phyloP scores from a whole-genome alignment of 2,797 vertebrate genomes.

The Macrochelys suwanniensis region DNA sequence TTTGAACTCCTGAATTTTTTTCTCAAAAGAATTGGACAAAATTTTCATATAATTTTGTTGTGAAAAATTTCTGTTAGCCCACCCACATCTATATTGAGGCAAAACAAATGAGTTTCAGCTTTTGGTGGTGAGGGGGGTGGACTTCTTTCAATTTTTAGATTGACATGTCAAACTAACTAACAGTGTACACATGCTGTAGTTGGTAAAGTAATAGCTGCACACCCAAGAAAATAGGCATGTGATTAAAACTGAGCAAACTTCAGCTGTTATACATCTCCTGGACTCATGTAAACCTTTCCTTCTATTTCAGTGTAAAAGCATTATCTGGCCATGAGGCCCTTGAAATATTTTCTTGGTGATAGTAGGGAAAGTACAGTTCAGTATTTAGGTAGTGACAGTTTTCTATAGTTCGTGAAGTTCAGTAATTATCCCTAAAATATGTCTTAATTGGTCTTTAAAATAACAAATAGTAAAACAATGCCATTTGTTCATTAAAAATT shows the following conservation, averaged over 20 bases:
- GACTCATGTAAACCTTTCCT: neutral
- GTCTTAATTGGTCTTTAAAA: neutral
- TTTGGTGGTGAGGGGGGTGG: too few relatives aligned
- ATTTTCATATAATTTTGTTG: neutral
- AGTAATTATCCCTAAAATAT: neutral
- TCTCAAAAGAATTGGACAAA: neutral
- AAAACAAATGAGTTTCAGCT: neutral
- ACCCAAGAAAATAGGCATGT: neutral
- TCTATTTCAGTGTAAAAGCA: neutral
- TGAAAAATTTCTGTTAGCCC: neutral
- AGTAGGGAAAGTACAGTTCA: neutral
- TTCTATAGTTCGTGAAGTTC: neutral
- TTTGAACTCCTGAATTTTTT: neutral
- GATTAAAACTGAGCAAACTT: neutral
- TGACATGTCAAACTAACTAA: neutral
- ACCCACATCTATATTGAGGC: neutral
- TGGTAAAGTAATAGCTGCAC: neutral
- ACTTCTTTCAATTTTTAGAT: neutral
- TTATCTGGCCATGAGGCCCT: neutral
- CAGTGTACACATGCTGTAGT: neutral
- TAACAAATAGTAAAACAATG: neutral
- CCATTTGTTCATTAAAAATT: neutral
- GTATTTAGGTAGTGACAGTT: neutral
- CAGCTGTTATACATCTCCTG: neutral
- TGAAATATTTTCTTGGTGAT: neutral